Evolutionary conservation across 2,113 vertebrate species (phyloP).

Genomic region (Mesembrinibis cayennensis): DNA sequence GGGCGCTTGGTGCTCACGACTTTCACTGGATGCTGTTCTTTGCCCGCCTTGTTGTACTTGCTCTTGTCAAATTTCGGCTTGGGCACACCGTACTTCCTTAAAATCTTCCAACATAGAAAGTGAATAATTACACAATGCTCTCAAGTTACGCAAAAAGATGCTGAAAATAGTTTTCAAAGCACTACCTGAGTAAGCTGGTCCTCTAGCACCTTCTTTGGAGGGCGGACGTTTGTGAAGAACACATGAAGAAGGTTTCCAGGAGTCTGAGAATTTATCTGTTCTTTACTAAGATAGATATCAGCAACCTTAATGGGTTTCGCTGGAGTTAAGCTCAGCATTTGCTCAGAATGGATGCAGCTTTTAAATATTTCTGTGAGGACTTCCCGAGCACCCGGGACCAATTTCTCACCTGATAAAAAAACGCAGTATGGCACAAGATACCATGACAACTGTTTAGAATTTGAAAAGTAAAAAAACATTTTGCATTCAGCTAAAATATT

Average conservation of each 20-base stretch:
- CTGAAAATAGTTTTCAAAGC: background rate
- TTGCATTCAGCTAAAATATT: background rate
- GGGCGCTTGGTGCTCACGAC: conserved; percentile 96
- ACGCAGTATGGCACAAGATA: background rate
- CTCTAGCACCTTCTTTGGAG: conserved; percentile 94
- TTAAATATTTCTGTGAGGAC: conserved; percentile 95
- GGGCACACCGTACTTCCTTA: conserved; percentile 90
- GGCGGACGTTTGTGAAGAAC: conserved; percentile 94
- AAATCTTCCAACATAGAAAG: conserved; percentile 77
- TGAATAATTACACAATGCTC: background rate
- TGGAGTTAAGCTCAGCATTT: conserved; percentile 91
- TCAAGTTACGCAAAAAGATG: background rate
- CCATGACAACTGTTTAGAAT: fast-evolving
- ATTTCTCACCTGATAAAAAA: conserved; percentile 84
- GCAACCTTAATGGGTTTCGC: conserved; percentile 90
- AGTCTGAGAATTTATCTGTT: conserved; percentile 94
- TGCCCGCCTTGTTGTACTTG: conserved; percentile 93
- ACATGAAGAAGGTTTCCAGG: conserved; percentile 93
- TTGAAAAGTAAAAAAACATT: background rate
- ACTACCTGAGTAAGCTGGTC: conserved; percentile 95
- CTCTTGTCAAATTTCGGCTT: conserved; percentile 92
- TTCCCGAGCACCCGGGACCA: conserved; percentile 89
- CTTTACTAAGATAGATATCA: conserved; percentile 97
- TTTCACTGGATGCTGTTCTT: conserved; percentile 95
- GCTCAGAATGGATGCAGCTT: conserved; percentile 93